Base-by-base conservation (phyloP, 2,888 invertebrate species). In the Epinotia demarniana region DNA sequence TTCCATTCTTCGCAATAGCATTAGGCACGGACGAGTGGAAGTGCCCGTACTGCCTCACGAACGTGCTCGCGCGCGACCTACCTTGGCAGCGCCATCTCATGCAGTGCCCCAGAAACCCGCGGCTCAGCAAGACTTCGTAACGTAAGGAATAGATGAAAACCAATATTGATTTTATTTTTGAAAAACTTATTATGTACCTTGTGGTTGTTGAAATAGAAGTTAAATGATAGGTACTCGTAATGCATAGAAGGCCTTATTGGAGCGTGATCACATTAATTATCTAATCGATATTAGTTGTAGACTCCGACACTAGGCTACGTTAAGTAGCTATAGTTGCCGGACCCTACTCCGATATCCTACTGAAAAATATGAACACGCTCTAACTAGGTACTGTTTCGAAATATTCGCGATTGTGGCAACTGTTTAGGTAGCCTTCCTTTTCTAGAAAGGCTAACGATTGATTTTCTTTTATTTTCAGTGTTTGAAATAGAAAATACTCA, bases 31-130 rank as follows among this genome's bases (percentile, higher is more conserved):
- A 97, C 53, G 96, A 96, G 78, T 97, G 96, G 87, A 96, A 97
- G 81, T 99, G 99, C 86, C 98, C 98, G 0, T 95, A 98, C 77
- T 99, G 99, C 86, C 96, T 97, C 82, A 95, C 95, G 78, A 97
- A 97, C 87, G 95, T 98, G 2, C 93, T 96, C 79, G 95, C 96
- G 8, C 95, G 96, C 18, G 97, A 98, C 84, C 95, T 97, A 70
- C 97, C 97, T 19, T 98, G 98, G 98, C 96, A 96, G 86, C 94
- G 96, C 67, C 97, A 98, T 86, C 94, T 98, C 46, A 96, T 96
- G 95, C 95, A 96, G 79, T 94, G 94, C 74, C 90, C 92, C 0
- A 83, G 93, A 49, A 94, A 94, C 81, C 93, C 94, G 0, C 84
- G 92, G 78, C 86, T 88, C 66, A 85, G 86, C 11, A 90, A 86